Evolutionary conservation across 2,888 invertebrate species (phyloP), one percentile per base, ranked within the genome.

Genomic region (Sesia apiformis): DNA sequence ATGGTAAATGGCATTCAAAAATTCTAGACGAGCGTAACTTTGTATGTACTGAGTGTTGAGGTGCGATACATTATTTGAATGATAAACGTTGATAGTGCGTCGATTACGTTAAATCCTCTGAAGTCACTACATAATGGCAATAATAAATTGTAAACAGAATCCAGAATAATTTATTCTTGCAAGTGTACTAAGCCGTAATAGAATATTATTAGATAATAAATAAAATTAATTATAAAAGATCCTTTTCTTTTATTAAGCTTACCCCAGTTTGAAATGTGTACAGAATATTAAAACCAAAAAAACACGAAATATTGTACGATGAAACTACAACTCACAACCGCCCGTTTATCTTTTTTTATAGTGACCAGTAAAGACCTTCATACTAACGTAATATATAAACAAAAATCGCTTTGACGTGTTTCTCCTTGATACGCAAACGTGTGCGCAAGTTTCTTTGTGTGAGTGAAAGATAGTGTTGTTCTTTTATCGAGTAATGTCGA

Each of bases 151-250:
- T 78, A 72, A 73, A 76, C 77, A 65, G 68, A 74, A 72, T 74
- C 70, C 67, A 69, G 58, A 75, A 78, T 80, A 81, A 79, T 80
- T 78, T 84, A 84, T 84, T 86, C 83, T 87, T 84, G 80, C 82
- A 83, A 80, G 82, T 86, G 82, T 88, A 85, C 78, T 84, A 83
- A 82, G 85, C 81, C 84, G 81, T 81, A 39, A 86, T 87, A 86
- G 86, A 81, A 82, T 50, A 50, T 50, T 50, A 50, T 78, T 87
- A 88, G 87, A 79, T 87, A 85, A 84, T 88, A 87, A 88, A 87
- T 86, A 86, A 84, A 84, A 85, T 81, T 84, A 86, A 86, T 82
- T 80, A 84, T 81, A 82, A 72, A 76, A 55, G 53, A 57, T 60
- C 55, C 62, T 76, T 80, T 77, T 70, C 62, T 70, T 74, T 69